Base-by-base conservation (phyloP, 2,797 vertebrate species). In the Cirrhinus mrigala region DNA sequence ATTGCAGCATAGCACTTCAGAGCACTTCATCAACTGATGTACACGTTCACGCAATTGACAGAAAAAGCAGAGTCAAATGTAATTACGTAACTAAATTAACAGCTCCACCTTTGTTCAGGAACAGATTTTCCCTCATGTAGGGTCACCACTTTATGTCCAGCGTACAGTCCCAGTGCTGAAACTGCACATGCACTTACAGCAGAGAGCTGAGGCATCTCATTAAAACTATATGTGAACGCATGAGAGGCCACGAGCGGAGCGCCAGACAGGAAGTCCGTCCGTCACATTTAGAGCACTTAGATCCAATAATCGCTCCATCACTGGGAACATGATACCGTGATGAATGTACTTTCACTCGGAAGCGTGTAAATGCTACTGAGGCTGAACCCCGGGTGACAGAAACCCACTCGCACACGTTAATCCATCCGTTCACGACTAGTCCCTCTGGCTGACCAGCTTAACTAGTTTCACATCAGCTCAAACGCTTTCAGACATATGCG, bases 271-370 rank as follows among this genome's bases (percentile, higher is more conserved):
- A 81, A 81, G 80, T 71, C 24, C 29, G 14, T 71, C 80, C 6
- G 80, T 71, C 80, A 82, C 80, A 71, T 71, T 82, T 71, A 27
- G 33, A 82, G 80, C 80, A 82, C 80, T 82, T 46, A 71, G 10
- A 71, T 82, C 52, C 52, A 46, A 82, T 82, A 46, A 82, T 44
- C 9, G 15, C 79, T 71, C 79, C 79, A 81, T 81, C 52, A 81
- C 15, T 24, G 33, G 37, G 37, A 71, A 82, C 68, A 58, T 46
- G 68, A 82, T 18, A 20, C 68, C 68, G 10, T 58, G 50, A 71
- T 70, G 66, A 71, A 40, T 29, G 20, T 69, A 22, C 50, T 37
- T 70, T 11, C 22, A 52, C 69, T 68, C 48, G 54, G 16, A 40
- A 46, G 12, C 8, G 12, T 80, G 79, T 80, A 68, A 80, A 80